These are phyloP conservation scores for Polia nebulosa DNA, from an alignment of 2,888 invertebrate species.

Conservation along the genomic window DNA sequence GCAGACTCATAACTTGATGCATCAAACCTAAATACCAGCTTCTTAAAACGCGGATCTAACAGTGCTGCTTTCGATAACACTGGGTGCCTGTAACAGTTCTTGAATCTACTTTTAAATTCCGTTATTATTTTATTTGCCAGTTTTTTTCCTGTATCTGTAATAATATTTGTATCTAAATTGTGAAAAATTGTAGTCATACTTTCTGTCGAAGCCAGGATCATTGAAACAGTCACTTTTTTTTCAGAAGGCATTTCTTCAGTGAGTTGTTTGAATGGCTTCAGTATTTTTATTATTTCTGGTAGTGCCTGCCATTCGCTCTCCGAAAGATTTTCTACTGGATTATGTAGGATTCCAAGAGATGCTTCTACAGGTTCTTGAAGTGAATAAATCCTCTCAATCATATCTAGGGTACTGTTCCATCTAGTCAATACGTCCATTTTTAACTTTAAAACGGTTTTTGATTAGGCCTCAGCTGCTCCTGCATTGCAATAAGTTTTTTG, in stretches of 20 bases:
- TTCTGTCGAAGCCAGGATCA: not conserved
- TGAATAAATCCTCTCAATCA: not conserved
- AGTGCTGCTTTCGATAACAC: not conserved
- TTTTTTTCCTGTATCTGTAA: not conserved
- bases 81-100: not conserved
- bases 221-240: not conserved
- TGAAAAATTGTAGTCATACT: not conserved
- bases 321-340: not conserved
- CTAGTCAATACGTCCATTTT: not conserved
- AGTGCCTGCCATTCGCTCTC: not conserved
- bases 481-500: not conserved
- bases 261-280: not conserved
- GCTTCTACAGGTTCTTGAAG: not conserved
- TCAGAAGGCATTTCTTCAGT: not conserved
- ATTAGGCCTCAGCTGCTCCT: not conserved
- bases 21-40: not conserved
- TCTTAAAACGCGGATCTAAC: not conserved
- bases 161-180: not conserved
- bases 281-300: not conserved
- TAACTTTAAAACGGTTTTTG: not conserved
- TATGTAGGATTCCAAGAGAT: not conserved
- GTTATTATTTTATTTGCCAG: not conserved
- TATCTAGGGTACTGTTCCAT: not conserved
- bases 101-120: not conserved
- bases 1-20: slow-evolving; percentile 1